Conservation (phyloP, 2,888 invertebrate genomes). For the Sepioteuthis lessoniana region DNA sequence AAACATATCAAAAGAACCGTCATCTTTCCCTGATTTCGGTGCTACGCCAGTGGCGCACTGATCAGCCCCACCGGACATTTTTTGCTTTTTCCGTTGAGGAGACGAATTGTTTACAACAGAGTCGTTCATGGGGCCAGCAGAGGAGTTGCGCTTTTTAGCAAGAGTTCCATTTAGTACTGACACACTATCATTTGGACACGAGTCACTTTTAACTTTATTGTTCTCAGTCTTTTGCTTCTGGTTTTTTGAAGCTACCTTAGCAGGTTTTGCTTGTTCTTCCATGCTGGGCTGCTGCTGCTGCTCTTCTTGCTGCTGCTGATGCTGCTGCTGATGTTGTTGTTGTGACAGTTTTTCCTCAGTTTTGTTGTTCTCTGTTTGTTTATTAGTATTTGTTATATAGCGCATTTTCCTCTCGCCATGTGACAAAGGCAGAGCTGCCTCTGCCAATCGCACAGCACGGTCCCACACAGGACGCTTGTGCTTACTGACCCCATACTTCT, state of each 20-base stretch:
- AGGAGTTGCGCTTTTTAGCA: neutral
- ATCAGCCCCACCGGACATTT: slow-evolving; percentile 38
- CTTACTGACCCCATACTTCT: slow-evolving; percentile 48
- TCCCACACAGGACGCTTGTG: slow-evolving; percentile 79
- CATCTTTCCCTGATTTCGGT: slow-evolving; percentile 51
- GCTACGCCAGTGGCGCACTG: slow-evolving; percentile 35
- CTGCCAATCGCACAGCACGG: slow-evolving; percentile 85
- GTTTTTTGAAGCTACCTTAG: slow-evolving; percentile 51
- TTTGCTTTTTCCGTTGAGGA: slow-evolving; percentile 24
- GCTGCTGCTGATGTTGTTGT: neutral
- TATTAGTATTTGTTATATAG: slow-evolving; percentile 69
- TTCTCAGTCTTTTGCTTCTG: neutral
- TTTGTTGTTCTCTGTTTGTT: slow-evolving; percentile 49
- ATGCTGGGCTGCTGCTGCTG: too few relatives aligned
- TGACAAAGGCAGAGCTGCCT: slow-evolving; percentile 77
- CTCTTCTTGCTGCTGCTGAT: too few relatives aligned
- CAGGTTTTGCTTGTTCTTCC: slow-evolving; percentile 46
- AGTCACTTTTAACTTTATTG: neutral
- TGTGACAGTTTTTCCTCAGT: slow-evolving; percentile 47
- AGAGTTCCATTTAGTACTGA: slow-evolving; percentile 34
- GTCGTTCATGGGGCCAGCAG: neutral
- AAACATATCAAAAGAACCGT: slow-evolving; percentile 70
- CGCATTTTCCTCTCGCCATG: slow-evolving; percentile 65
- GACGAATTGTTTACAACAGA: neutral
- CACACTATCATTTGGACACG: neutral